Base-by-base conservation (phyloP, 2,888 invertebrate species). In the Papilio elwesi region DNA sequence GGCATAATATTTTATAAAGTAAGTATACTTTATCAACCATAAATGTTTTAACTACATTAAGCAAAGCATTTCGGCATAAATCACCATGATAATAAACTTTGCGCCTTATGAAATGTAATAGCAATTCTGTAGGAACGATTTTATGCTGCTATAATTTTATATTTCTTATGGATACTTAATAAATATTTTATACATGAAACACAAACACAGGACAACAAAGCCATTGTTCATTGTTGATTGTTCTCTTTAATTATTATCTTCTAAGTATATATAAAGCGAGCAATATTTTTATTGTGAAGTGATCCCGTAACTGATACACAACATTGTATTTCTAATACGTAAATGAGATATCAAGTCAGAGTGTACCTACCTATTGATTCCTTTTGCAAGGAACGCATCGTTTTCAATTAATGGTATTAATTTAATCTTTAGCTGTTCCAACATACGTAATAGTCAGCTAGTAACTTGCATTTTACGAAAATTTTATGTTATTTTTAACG, bases 41-140 rank as follows among this genome's bases (percentile, higher is more conserved):
- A 52, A 15, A 52, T 6, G 15, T n/a, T 6, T 52, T 52, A 52
- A 52, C 52, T 3, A 52, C 15, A 52, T 52, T 52, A 52, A 9
- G n/a, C 10, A 52, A 13, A 15, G 26, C 15, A 15, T 15, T 52
- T n/a, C 15, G 7, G 16, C 5, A 53, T 53, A 53, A 16, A 53
- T 53, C 16, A 7, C n/a, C 16, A 16, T 7, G 16, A 53, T 26
- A 10, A 55, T 26, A 26, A 57, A 57, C 11, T 57, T 26, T 36
- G 57, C 57, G 57, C 57, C 57, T 57, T 57, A 7, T 12, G 36
- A 26, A 36, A 57, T 36, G 26, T 36, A 57, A 57, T 57, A 57
- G 36, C 57, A 57, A 57, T 57, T 57, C 26, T 12, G 57, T 57
- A 10, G 57, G 26, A 57, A 57, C 12, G 26, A 2, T 57, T 55